phyloP scores from a whole-genome alignment of 1,140 invertebrate genomes.

The Octopus sinensis region DNA sequence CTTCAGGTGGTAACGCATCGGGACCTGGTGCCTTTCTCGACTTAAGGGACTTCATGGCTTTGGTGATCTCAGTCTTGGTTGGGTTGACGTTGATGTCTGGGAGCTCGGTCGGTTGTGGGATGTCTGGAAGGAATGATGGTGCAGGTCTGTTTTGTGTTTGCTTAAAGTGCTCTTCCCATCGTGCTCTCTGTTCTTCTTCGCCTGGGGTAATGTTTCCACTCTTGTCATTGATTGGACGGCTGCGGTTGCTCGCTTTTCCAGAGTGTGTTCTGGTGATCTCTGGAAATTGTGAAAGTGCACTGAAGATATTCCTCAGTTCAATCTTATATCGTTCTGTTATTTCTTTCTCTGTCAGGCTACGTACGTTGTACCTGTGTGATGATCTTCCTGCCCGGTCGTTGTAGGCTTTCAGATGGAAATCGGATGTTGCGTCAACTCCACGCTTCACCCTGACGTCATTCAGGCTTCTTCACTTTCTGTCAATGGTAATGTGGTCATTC shows the following conservation, averaged over 20 bases:
- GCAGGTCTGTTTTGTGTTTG: constrained; percentile 17
- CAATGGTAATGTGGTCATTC: constrained; percentile 28
- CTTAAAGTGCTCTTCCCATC: constrained; percentile 9
- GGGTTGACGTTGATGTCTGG: background rate
- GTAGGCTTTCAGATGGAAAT: background rate
- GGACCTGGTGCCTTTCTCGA: constrained; percentile 8
- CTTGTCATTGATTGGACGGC: background rate
- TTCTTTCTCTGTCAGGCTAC: too few species aligned
- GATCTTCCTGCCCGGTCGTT: background rate
- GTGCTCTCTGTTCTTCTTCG: background rate
- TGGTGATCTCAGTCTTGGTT: background rate
- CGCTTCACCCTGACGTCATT: constrained; percentile 17
- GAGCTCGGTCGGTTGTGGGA: background rate
- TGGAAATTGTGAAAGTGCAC: too few species aligned
- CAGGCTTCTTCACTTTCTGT: constrained; percentile 16
- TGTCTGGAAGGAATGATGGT: background rate
- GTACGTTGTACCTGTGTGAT: too few species aligned
- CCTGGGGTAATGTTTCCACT: background rate
- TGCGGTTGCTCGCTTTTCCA: background rate
- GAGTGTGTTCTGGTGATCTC: background rate
- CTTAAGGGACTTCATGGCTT: background rate
- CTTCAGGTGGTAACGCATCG: background rate
- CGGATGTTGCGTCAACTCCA: background rate
- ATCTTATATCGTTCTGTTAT: too few species aligned
- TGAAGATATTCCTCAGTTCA: too few species aligned